These are phyloP conservation scores for Mormyrus hasselquistii DNA, from an alignment of 2,797 vertebrate genomes.

Conservation along the genomic window DNA sequence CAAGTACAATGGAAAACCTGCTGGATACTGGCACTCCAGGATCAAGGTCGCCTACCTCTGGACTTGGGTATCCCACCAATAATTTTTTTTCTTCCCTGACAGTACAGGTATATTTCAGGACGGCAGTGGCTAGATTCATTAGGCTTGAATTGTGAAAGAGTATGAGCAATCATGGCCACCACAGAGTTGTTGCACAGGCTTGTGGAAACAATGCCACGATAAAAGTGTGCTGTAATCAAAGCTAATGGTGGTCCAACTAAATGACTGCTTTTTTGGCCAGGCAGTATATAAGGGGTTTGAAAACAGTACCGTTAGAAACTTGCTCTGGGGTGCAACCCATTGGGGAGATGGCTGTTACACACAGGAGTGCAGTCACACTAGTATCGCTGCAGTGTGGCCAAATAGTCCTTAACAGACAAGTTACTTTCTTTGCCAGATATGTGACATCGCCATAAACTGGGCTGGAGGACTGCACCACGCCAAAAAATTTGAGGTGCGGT, in stretches of 20 bases:
- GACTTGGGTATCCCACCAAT: background rate
- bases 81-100: background rate
- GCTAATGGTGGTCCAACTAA: background rate
- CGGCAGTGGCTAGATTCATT: background rate
- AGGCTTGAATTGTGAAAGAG: background rate
- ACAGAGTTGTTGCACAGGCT: background rate
- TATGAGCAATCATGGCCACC: background rate
- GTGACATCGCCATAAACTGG: conserved; percentile 98
- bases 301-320: background rate
- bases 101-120: background rate
- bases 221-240: background rate
- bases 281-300: background rate
- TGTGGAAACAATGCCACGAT: background rate
- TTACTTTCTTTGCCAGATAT: conserved; percentile 67
- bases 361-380: background rate
- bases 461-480: conserved; percentile 94
- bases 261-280: background rate
- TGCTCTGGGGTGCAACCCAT: background rate
- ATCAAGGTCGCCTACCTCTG: background rate
- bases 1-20: background rate
- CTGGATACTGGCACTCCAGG: background rate
- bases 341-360: background rate
- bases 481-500: conserved; percentile 90
- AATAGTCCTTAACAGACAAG: background rate
- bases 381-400: background rate